These are phyloP conservation scores for Pristionchus entomophagus DNA, from an alignment of 2,888 invertebrate genomes.

Conservation along the genomic window DNA sequence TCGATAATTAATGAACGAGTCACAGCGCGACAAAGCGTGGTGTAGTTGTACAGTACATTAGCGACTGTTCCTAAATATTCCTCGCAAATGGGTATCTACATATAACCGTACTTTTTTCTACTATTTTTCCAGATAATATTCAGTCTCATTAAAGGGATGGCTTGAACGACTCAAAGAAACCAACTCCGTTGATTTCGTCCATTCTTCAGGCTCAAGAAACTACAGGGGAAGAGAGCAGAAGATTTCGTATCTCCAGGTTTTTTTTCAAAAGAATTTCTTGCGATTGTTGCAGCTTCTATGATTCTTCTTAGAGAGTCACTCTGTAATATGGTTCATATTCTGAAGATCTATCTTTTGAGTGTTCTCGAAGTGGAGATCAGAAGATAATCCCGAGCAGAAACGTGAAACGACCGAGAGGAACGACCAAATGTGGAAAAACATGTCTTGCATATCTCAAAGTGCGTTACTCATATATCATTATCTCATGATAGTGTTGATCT, in stretches of 20 bases:
- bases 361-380: slow-evolving; percentile 42
- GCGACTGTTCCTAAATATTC: too few species aligned
- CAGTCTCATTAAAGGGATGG: background rate
- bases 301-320: background rate
- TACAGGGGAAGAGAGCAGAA: background rate
- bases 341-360: background rate
- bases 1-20: too few species aligned
- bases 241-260: slow-evolving; percentile 25
- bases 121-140: background rate
- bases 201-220: background rate
- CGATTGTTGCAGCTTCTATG: background rate
- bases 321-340: background rate
- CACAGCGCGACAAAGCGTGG: too few species aligned
- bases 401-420: background rate
- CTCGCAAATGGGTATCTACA: too few species aligned
- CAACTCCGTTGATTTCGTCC: background rate
- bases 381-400: background rate
- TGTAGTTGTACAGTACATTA: too few species aligned
- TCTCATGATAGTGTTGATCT: background rate
- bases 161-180: background rate
- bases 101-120: background rate
- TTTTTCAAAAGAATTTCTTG: background rate
- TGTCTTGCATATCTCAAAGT: slow-evolving; percentile 42
- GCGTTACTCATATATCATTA: background rate
- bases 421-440: slow-evolving; percentile 28